Base-by-base conservation (phyloP, 2,797 vertebrate genomes). In the Coilia nasus region DNA sequence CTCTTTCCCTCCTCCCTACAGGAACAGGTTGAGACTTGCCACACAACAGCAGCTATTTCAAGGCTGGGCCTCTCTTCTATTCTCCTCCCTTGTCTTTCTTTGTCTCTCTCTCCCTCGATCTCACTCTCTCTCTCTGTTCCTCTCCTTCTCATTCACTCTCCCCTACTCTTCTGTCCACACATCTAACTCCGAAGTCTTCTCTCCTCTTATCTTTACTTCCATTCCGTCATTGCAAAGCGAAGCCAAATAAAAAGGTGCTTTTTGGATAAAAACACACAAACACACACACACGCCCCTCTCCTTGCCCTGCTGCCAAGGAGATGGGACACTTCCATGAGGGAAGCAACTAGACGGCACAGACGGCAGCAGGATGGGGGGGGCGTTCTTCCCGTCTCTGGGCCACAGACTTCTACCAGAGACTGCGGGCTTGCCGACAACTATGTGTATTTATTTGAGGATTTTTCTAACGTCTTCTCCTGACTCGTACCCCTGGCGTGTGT, bases 231-330 rank as follows among this genome's bases (percentile, higher is more conserved):
- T 85, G 91, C 84, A 86, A 90, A 85, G 91, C 89, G 83, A 94
- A 94, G 93, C 94, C 94, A 94, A 96, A 94, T 92, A 88, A 93
- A 92, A 95, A 90, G 93, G 94, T 96, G 95, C 94, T 95, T 93
- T 91, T 93, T 93, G 83, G 90, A 90, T 84, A 60, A 21, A 60
- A 21, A 60, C 9, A 60, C 19, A 60, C 15, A 89, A 85, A 86
- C 84, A 84, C 21, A 57, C 7, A 41, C 44, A 64, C 50, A 44
- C 35, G 6, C 21, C 81, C 47, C 56, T 60, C 44, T 88, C 35
- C 25, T 35, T 87, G 88, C 90, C 82, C 60, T 81, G 85, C 84
- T 44, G 35, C 80, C 57, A 0, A 82, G 85, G 88, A 88, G 71
- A 54, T 25, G 64, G 19, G 82, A 88, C 81, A 82, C 86, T 92